Percentiles rank a stretch among this genome's conserved stretches.
These are phyloP conservation scores for Polydrusus pterygomalis DNA, from an alignment of 2,888 invertebrate genomes.

Conservation along the genomic window DNA sequence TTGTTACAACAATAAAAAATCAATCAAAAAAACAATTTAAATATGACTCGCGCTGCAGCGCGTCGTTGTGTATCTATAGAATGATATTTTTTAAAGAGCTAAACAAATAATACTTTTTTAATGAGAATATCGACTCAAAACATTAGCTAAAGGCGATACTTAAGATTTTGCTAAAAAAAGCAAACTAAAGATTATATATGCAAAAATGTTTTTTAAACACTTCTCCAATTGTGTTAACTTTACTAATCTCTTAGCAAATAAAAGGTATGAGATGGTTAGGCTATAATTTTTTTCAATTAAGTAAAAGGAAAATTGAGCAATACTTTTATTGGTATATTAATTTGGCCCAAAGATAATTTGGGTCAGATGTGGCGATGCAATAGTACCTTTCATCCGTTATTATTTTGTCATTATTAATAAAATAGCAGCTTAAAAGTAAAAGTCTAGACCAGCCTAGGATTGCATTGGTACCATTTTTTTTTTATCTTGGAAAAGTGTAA, in stretches of 20 bases:
- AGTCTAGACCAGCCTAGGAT: too few species aligned
- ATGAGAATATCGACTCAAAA: not conserved
- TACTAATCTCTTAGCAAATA: slow-evolving; percentile 3
- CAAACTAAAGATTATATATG: not conserved
- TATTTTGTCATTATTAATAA: not conserved
- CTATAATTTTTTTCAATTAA: slow-evolving; percentile 13
- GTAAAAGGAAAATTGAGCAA: slow-evolving; percentile 4
- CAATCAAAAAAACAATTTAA: not conserved
- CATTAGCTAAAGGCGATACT: not conserved
- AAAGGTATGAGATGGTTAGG: not conserved
- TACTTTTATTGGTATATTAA: not conserved
- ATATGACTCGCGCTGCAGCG: not conserved
- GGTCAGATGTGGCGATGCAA: not conserved
- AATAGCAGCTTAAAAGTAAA: not conserved
- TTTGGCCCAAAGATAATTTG: not conserved
- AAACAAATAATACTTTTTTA: not conserved
- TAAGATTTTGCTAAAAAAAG: not conserved
- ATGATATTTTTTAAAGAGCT: not conserved
- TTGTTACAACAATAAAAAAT: not conserved
- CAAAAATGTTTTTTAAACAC: not conserved
- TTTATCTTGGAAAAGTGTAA: too few species aligned
- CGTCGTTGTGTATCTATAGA: not conserved
- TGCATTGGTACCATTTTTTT: too few species aligned
- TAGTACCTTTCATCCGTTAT: not conserved
- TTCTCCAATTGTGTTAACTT: not conserved